phyloP scores from a whole-genome alignment of 2,113 vertebrate genomes.

The Odocoileus virginianus region DNA sequence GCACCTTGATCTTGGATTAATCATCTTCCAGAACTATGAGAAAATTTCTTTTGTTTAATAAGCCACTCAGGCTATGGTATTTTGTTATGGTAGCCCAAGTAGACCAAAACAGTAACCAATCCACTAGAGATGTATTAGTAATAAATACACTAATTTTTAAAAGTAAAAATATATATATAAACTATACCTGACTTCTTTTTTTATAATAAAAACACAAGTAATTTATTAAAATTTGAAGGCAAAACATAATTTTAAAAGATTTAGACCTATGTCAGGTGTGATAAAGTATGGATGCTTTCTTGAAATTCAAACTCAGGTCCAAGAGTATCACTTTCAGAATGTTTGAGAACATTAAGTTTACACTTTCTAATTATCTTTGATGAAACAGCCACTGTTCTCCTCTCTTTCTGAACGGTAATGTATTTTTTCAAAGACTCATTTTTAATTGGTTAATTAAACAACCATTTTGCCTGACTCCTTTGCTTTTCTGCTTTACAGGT shows the following conservation, averaged over 20 bases:
- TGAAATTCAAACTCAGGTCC: constrained; percentile 77
- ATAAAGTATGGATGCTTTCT: constrained; percentile 71
- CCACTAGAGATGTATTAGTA: background rate
- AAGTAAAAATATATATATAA: background rate
- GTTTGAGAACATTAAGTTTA: constrained; percentile 32
- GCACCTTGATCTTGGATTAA: background rate
- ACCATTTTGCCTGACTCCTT: constrained; percentile 54
- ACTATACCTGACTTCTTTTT: background rate
- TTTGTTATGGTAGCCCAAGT: background rate
- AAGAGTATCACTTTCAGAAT: constrained; percentile 69
- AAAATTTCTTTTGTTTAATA: background rate
- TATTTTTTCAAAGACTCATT: constrained; percentile 70
- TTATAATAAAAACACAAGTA: constrained; percentile 51
- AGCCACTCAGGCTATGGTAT: background rate
- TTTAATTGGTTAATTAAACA: constrained; percentile 67
- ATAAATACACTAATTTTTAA: constrained; percentile 3
- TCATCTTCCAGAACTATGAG: background rate
- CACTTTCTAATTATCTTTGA: constrained; percentile 64
- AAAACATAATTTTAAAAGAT: constrained; percentile 68
- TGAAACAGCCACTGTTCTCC: constrained; percentile 14
- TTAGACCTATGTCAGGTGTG: constrained; percentile 42
- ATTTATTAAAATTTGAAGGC: constrained; percentile 68
- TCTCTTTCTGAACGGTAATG: constrained; percentile 63
- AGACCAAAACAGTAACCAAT: background rate
- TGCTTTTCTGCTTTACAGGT: constrained; percentile 55